Percentiles rank a stretch among this genome's conserved stretches.
These are phyloP conservation scores for Arnoldichthys spilopterus DNA, from an alignment of 2,797 vertebrate species.

Conservation along the genomic window DNA sequence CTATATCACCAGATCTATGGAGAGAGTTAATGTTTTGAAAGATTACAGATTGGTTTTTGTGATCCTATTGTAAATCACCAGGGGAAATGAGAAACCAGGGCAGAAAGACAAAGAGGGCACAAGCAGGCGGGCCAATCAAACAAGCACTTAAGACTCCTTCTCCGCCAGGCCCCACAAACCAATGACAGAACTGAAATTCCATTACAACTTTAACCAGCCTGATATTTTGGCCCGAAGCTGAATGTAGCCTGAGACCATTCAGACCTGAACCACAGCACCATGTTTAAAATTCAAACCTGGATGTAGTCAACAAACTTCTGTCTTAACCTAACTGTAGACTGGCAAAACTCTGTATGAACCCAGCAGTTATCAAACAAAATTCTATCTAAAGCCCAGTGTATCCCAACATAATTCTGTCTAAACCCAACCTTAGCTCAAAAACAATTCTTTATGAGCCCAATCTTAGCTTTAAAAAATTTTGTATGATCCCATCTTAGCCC, in stretches of 20 bases:
- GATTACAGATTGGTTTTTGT: conserved; percentile 51
- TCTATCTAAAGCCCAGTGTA: not conserved
- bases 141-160: conserved; percentile 33
- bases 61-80: conserved; percentile 51
- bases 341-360: too few relatives aligned
- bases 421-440: not conserved
- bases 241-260: not conserved
- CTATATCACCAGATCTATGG: conserved; percentile 35
- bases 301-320: not conserved
- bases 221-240: not conserved
- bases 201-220: conserved; percentile 10
- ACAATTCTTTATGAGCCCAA: too few relatives aligned
- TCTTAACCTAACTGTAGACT: not conserved
- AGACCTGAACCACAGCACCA: not conserved
- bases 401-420: not conserved
- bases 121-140: conserved; percentile 17
- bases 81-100: conserved; percentile 52
- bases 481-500: too few relatives aligned
- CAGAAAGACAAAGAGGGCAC: conserved; percentile 34
- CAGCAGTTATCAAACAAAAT: too few relatives aligned
- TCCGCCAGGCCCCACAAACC: conserved; percentile 17
- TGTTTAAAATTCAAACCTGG: not conserved
- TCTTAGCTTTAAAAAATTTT: too few relatives aligned
- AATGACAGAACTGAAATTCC: conserved; percentile 30
- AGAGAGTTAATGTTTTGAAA: conserved; percentile 51